phyloP scores from a whole-genome alignment of 2,888 invertebrate species.

The Rhagonycha lutea region DNA sequence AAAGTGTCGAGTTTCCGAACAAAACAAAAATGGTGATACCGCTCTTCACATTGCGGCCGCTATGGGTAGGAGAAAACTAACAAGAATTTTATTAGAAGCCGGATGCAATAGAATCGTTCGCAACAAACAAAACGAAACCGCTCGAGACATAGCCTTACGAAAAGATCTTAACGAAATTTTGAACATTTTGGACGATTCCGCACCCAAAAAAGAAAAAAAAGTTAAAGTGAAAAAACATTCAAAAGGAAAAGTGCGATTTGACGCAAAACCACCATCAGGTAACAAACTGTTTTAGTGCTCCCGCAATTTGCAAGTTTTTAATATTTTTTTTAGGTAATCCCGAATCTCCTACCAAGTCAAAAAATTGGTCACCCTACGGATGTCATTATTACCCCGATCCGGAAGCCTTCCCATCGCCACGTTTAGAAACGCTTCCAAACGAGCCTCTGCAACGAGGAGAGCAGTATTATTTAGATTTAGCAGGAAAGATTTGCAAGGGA shows the following conservation, averaged over 20 bases:
- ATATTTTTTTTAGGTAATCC: not conserved
- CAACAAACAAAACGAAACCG: slow-evolving; percentile 89
- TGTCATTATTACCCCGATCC: slow-evolving; percentile 90
- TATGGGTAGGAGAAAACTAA: slow-evolving; percentile 89
- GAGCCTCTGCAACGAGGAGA: slow-evolving; percentile 87
- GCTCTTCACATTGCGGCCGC: slow-evolving; percentile 92
- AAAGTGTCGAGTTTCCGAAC: slow-evolving; percentile 79
- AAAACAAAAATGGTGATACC: slow-evolving; percentile 96
- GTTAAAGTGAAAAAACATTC: slow-evolving; percentile 55
- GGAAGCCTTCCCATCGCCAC: slow-evolving; percentile 82
- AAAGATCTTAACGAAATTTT: slow-evolving; percentile 87
- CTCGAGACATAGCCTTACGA: slow-evolving; percentile 84
- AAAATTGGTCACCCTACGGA: slow-evolving; percentile 85
- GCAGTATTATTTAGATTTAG: slow-evolving; percentile 92
- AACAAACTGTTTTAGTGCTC: not conserved
- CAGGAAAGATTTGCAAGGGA: slow-evolving; percentile 93
- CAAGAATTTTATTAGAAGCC: slow-evolving; percentile 86
- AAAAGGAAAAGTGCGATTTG: slow-evolving; percentile 53
- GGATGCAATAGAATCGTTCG: slow-evolving; percentile 72
- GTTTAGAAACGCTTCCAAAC: slow-evolving; percentile 81
- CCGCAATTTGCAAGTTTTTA: not conserved
- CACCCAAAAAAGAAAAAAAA: slow-evolving; percentile 57
- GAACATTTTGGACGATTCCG: slow-evolving; percentile 69
- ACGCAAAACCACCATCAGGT: slow-evolving; percentile 36
- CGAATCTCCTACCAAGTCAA: slow-evolving; percentile 8